Evolutionary conservation across 1,140 invertebrate species (phyloP).

Genomic region (Branchinecta lindahli): DNA sequence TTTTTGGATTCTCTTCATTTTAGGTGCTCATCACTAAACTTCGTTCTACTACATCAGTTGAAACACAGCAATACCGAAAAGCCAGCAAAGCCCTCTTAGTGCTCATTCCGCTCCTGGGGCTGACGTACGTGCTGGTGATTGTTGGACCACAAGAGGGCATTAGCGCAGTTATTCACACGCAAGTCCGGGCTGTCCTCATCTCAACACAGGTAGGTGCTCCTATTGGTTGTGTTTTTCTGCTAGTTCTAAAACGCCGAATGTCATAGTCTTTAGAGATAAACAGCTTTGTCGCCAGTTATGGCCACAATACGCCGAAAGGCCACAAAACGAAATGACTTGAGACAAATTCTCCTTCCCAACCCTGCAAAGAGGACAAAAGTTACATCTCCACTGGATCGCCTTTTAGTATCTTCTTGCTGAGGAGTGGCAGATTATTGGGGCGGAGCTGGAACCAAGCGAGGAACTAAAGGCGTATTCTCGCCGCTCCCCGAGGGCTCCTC

Average conservation of each 20-base stretch:
- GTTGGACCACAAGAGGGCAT: conserved; percentile 51
- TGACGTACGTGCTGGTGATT: conserved; percentile 66
- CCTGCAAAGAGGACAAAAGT: no score
- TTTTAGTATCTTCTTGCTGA: no score
- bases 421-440: no score
- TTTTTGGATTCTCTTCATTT: conserved; percentile 4
- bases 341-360: no score
- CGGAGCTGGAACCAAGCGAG: no score
- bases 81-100: conserved; percentile 73
- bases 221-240: neutral
- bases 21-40: conserved; percentile 81
- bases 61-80: conserved; percentile 74
- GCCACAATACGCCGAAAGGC: neutral
- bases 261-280: neutral
- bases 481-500: no score
- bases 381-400: no score
- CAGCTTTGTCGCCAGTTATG: neutral
- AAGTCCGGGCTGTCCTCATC: conserved; percentile 49
- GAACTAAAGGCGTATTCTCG: no score
- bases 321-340: neutral
- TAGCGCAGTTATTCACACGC: conserved; percentile 45
- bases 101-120: conserved; percentile 70
- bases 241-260: neutral
- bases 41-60: conserved; percentile 62
- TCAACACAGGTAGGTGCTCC: conserved; percentile 53